phyloP scores from a whole-genome alignment of 2,888 invertebrate species.

The Philereme transversata region DNA sequence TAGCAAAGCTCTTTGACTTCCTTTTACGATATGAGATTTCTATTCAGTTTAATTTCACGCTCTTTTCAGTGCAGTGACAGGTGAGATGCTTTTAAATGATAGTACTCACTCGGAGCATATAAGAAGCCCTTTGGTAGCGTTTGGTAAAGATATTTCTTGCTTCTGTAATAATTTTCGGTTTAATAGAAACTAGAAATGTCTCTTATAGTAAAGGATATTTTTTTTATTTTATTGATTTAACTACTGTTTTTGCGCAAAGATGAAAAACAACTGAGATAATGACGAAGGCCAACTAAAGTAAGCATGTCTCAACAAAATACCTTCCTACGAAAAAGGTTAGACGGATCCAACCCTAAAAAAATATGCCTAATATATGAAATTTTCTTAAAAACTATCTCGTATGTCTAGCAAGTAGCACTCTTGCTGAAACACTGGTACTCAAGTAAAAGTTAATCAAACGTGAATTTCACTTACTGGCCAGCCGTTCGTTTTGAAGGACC shows the following conservation, averaged over 20 bases:
- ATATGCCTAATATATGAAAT: slow-evolving; percentile 3
- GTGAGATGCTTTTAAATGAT: slow-evolving; percentile 2
- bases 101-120: background rate
- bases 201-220: too few relatives aligned
- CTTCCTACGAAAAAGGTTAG: background rate
- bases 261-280: too few relatives aligned
- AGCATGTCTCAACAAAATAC: background rate
- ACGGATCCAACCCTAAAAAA: background rate
- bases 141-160: too few relatives aligned
- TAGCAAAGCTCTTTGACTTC: slow-evolving; percentile 3
- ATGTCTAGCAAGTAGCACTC: slow-evolving; percentile 37
- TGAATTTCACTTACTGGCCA: slow-evolving; percentile 78
- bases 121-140: too few relatives aligned
- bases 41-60: slow-evolving; percentile 22
- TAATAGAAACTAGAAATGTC: too few relatives aligned
- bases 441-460: slow-evolving; percentile 79
- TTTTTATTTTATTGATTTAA: too few relatives aligned
- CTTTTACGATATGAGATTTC: slow-evolving; percentile 8
- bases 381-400: slow-evolving; percentile 6
- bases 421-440: slow-evolving; percentile 55
- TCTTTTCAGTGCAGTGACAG: slow-evolving; percentile 19
- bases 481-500: slow-evolving; percentile 80
- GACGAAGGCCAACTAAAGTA: too few relatives aligned
- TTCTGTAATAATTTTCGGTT: too few relatives aligned
- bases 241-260: too few relatives aligned